phyloP scores from a whole-genome alignment of 2,888 invertebrate genomes.

The Drosophila incognita region DNA sequence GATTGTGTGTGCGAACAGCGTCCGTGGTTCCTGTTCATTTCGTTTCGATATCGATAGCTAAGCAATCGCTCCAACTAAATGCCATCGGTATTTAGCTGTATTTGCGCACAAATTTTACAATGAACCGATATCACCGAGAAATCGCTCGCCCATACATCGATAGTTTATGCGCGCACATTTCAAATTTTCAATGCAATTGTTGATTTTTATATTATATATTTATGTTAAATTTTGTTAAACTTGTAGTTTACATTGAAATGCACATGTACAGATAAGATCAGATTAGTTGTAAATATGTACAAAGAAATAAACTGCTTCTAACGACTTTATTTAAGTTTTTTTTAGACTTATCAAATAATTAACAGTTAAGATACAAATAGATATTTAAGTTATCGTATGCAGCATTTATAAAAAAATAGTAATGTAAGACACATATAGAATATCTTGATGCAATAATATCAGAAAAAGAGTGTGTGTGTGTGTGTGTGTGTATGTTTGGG shows the following conservation, averaged over 20 bases:
- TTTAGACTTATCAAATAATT: conserved; percentile 71
- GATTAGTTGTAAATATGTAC: conserved; percentile 21
- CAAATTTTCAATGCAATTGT: background rate
- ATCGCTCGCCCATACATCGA: background rate
- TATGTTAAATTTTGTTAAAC: background rate
- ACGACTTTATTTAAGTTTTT: conserved; percentile 59
- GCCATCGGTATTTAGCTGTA: background rate
- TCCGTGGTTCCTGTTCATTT: background rate
- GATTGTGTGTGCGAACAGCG: background rate
- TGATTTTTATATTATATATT: background rate
- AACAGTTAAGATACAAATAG: conserved; percentile 68
- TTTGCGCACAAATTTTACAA: background rate
- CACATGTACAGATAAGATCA: background rate
- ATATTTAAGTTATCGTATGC: conserved; percentile 44
- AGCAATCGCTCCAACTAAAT: background rate
- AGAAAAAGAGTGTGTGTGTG: conserved; percentile 45
- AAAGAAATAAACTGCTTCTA: conserved; percentile 55
- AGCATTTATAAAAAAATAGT: conserved; percentile 55
- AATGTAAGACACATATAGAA: conserved; percentile 61
- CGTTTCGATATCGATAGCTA: background rate
- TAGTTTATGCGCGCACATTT: background rate
- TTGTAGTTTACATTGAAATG: background rate
- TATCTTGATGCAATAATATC: conserved; percentile 52
- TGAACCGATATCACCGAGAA: background rate
- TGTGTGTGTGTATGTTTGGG: background rate